These are phyloP conservation scores for Hirudinaria manillensis DNA, from an alignment of 2,888 invertebrate genomes.

Conservation along the genomic window DNA sequence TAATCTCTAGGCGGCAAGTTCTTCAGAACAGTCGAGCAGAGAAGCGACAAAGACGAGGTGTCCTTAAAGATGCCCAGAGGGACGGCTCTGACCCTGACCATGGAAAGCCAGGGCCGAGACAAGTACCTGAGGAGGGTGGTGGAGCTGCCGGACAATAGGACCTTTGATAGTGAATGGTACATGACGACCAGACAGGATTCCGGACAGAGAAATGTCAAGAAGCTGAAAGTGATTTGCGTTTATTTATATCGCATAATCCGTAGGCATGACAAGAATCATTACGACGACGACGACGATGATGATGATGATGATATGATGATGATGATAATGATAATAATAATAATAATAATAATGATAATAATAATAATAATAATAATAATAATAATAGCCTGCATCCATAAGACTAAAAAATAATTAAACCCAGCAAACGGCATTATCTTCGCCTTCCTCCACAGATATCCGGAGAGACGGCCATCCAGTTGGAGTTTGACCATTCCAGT, in stretches of 20 bases:
- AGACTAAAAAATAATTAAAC: too few species aligned
- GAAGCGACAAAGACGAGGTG: neutral
- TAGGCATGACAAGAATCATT: neutral
- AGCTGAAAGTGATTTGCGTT: neutral
- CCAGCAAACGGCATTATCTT: too few species aligned
- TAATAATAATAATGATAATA: neutral
- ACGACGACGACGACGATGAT: neutral
- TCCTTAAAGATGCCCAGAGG: neutral
- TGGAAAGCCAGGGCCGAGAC: neutral
- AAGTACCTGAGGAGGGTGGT: neutral
- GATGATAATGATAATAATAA: neutral
- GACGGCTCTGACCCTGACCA: neutral
- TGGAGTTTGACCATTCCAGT: slow-evolving; percentile 4
- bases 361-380: neutral
- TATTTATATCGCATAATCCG: neutral
- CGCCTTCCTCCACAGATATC: neutral
- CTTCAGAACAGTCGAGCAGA: neutral
- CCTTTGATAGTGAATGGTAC: slow-evolving; percentile 8
- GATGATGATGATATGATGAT: too few species aligned
- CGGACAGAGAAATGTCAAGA: slow-evolving; percentile 4
- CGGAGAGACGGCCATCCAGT: neutral
- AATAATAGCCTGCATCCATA: neutral
- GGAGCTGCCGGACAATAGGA: neutral
- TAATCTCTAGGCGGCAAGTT: neutral
- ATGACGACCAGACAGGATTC: neutral